A percentile compares a stretch with the other conserved stretches of the same genome.
phyloP scores from a whole-genome alignment of 2,113 vertebrate genomes.

The Sminthopsis crassicaudata region DNA sequence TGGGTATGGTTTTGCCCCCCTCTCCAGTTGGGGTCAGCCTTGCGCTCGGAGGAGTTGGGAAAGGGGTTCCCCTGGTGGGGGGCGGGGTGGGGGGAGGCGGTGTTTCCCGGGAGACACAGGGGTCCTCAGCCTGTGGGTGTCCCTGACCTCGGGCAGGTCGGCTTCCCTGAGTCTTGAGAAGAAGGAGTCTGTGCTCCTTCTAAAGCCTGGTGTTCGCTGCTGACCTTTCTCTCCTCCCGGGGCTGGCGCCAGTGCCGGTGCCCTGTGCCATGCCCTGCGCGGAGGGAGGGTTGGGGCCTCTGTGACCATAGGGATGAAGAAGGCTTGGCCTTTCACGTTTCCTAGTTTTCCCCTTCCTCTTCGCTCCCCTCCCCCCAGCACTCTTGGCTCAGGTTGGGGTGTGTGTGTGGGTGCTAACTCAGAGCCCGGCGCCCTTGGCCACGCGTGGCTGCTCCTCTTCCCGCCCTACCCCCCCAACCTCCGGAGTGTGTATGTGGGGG shows the following conservation, averaged over 20 bases:
- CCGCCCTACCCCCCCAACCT: conserved; percentile 28
- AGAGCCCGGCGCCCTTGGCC: conserved; percentile 17
- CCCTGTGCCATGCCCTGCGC: not conserved
- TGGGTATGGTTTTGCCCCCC: not conserved
- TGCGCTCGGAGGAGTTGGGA: conserved; percentile 40
- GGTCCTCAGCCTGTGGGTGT: conserved; percentile 42
- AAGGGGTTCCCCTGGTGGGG: conserved; percentile 31
- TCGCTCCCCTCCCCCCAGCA: not conserved
- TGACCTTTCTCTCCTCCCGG: not conserved
- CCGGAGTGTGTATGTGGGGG: not conserved
- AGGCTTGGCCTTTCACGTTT: not conserved
- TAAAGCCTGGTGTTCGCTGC: not conserved
- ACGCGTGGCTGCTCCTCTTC: conserved; percentile 45
- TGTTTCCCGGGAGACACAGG: not conserved
- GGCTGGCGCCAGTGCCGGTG: not conserved
- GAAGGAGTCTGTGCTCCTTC: not conserved
- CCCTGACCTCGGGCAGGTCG: not conserved
- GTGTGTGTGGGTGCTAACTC: conserved; percentile 51
- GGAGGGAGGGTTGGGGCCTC: not conserved
- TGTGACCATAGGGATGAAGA: not conserved
- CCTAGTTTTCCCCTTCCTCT: not conserved
- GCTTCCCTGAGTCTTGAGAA: not conserved
- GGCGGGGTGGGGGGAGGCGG: conserved; percentile 31
- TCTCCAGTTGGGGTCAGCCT: conserved; percentile 1
- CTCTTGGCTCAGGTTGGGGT: conserved; percentile 47